Evolutionary conservation across 2,888 invertebrate species (phyloP), one percentile per base, ranked within the genome.

Genomic region (Venusia cambrica): DNA sequence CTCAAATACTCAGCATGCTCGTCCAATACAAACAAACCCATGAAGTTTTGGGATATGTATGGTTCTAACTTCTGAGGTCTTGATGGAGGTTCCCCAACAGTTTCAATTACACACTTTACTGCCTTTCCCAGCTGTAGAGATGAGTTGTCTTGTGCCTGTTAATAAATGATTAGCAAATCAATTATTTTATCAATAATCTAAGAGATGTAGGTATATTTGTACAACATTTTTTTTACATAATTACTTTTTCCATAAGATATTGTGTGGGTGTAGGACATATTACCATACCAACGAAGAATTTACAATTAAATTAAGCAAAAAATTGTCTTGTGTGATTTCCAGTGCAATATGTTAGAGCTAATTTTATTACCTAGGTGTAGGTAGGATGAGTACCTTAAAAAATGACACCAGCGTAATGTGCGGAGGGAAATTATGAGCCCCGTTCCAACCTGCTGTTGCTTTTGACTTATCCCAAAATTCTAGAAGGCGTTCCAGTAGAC

Each of bases 321-420:
- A n/a, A n/a, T n/a, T n/a, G n/a, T n/a, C n/a, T n/a, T n/a, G n/a
- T n/a, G n/a, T n/a, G n/a, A n/a, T n/a, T n/a, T n/a, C n/a, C n/a
- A n/a, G n/a, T n/a, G n/a, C n/a, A n/a, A n/a, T n/a, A n/a, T n/a
- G n/a, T n/a, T n/a, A n/a, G n/a, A n/a, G n/a, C n/a, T n/a, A n/a
- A n/a, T n/a, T n/a, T n/a, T n/a, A n/a, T n/a, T n/a, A n/a, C n/a
- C n/a, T n/a, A n/a, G n/a, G n/a, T n/a, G n/a, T n/a, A n/a, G n/a
- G n/a, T 32, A 21, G 5, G 34, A 19, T 34, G 35, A 48, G 49
- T 88, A 94, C 95, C 89, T 94, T 93, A 61, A 97, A 97, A 76
- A 95, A 96, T 5, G 95, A 93, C 33, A 96, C 94, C 32, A 97
- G 85, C 3, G 97, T 97, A 48, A 97, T 94, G 63, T 97, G 97